phyloP scores from a whole-genome alignment of 2,888 invertebrate species.

The Amphipoea lucens region DNA sequence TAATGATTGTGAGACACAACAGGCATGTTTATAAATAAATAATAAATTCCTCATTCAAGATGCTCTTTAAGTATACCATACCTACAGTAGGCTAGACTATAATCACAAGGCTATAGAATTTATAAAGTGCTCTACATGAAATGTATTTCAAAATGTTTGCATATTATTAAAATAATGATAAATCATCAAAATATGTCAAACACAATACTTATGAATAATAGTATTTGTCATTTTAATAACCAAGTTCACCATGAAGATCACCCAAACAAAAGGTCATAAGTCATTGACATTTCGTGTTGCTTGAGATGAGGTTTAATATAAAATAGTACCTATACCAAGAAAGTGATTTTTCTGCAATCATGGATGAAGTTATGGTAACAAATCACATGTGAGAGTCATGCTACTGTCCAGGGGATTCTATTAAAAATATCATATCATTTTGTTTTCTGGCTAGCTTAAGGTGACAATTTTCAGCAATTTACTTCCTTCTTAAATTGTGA shows the following conservation, averaged over 20 bases:
- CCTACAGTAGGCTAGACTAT: neutral
- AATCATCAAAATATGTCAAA: slow-evolving; percentile 16
- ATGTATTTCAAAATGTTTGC: neutral
- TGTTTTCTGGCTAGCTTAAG: neutral
- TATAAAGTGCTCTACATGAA: slow-evolving; percentile 3
- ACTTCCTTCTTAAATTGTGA: neutral
- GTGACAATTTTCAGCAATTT: neutral
- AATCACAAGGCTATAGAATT: neutral
- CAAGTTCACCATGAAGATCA: slow-evolving; percentile 35
- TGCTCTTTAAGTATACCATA: neutral
- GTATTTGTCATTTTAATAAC: slow-evolving; percentile 13
- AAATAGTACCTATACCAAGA: neutral
- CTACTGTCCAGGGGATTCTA: neutral
- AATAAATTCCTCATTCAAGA: slow-evolving; percentile 10
- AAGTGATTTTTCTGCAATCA: slow-evolving; percentile 15
- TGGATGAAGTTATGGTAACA: neutral
- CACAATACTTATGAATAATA: neutral
- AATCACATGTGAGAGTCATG: neutral
- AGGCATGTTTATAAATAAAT: slow-evolving; percentile 10
- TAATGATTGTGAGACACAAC: neutral
- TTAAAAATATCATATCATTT: neutral
- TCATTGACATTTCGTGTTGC: slow-evolving; percentile 37
- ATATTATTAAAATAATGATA: neutral
- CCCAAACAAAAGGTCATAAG: slow-evolving; percentile 33
- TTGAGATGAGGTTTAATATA: slow-evolving; percentile 19